These are phyloP conservation scores for Microtus pennsylvanicus DNA, from an alignment of 2,113 vertebrate genomes.

Conservation along the genomic window DNA sequence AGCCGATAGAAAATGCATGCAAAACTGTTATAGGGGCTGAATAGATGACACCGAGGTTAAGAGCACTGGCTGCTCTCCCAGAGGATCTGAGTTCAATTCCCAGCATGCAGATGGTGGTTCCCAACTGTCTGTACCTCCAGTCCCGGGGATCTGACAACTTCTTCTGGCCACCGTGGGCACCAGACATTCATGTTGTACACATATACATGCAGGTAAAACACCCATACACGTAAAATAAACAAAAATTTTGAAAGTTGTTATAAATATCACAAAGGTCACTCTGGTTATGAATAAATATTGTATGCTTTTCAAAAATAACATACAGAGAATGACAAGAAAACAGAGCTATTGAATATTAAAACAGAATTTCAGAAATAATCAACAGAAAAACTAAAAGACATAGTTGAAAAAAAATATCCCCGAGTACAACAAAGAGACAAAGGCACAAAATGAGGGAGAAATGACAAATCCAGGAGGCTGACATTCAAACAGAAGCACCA, in stretches of 20 bases:
- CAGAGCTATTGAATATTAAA: neutral
- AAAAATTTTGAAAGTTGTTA: neutral
- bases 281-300: neutral
- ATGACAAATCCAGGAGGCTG: neutral
- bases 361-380: neutral
- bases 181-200: neutral
- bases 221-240: neutral
- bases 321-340: neutral
- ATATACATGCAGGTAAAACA: neutral
- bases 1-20: neutral
- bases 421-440: neutral
- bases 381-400: constrained; percentile 1
- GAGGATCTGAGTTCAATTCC: neutral
- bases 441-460: constrained; percentile 10
- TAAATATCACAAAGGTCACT: constrained; percentile 26
- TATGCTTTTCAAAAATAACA: neutral
- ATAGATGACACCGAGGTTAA: neutral
- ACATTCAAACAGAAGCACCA: neutral
- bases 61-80: neutral
- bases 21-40: neutral
- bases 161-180: neutral
- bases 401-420: constrained; percentile 34
- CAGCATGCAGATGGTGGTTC: neutral
- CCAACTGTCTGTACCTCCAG: neutral
- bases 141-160: neutral